A percentile compares a stretch with the other conserved stretches of the same genome.
These are phyloP conservation scores for Lordiphosa clarofinis DNA, from an alignment of 1,140 invertebrate genomes.

Conservation along the genomic window DNA sequence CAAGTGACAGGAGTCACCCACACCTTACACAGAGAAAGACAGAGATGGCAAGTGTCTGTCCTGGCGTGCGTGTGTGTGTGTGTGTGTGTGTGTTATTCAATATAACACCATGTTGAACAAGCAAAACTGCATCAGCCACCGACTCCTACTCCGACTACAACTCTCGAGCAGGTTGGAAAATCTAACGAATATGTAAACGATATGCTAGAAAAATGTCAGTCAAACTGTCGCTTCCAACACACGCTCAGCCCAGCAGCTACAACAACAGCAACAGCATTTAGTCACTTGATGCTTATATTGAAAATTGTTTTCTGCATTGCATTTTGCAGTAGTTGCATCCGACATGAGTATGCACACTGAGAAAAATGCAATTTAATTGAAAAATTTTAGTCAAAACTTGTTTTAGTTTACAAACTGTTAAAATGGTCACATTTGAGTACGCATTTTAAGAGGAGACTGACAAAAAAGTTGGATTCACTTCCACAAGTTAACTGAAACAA, in stretches of 20 bases:
- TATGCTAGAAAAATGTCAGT: slow-evolving; percentile 79
- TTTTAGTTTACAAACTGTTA: too few relatives aligned
- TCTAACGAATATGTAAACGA: slow-evolving; percentile 78
- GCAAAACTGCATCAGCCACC: slow-evolving; percentile 11
- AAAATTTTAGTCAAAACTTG: too few relatives aligned
- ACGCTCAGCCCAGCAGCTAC: slow-evolving; percentile 48
- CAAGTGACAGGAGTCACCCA: slow-evolving; percentile 66
- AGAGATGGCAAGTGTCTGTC: too few relatives aligned
- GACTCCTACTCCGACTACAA: slow-evolving; percentile 5
- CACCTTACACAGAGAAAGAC: slow-evolving; percentile 9
- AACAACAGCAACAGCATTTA: slow-evolving; percentile 55
- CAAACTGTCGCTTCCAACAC: slow-evolving; percentile 79
- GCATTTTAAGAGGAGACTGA: too few relatives aligned
- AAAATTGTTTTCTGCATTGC: slow-evolving; percentile 72
- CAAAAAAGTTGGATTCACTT: too few relatives aligned
- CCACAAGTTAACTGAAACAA: too few relatives aligned
- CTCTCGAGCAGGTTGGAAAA: slow-evolving; percentile 53
- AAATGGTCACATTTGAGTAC: too few relatives aligned
- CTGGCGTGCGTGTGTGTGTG: too few relatives aligned
- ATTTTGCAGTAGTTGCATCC: slow-evolving; percentile 72
- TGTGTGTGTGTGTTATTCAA: slow-evolving; percentile 68
- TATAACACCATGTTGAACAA: slow-evolving; percentile 71
- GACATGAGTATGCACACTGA: slow-evolving; percentile 33
- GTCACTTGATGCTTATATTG: slow-evolving; percentile 78
- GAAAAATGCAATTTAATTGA: slow-evolving; percentile 5